Evolutionary conservation across 2,888 invertebrate genomes (phyloP).

Genomic region (Nymphalis urticae): DNA sequence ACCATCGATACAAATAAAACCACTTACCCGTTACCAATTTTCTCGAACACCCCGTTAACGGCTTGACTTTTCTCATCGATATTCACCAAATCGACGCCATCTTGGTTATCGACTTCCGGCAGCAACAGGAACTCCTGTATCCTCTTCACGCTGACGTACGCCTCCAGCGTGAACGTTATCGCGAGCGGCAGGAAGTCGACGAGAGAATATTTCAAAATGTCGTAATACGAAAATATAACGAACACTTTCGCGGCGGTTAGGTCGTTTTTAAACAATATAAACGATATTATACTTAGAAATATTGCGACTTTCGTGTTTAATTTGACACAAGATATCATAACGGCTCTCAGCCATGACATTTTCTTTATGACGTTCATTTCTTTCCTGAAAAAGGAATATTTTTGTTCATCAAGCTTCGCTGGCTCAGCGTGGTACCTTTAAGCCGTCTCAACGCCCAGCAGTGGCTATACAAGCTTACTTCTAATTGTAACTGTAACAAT

Average conservation of each 20-base stretch:
- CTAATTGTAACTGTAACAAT: too few species aligned
- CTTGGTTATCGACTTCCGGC: constrained; percentile 65
- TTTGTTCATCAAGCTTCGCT: neutral
- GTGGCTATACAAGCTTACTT: neutral
- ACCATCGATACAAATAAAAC: neutral
- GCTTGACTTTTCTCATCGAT: constrained; percentile 58
- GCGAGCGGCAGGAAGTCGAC: constrained; percentile 91
- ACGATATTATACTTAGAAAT: constrained; percentile 87
- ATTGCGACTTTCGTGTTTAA: constrained; percentile 90
- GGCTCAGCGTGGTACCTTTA: neutral
- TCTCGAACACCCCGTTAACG: constrained; percentile 65
- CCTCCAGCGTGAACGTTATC: constrained; percentile 88
- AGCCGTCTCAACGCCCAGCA: too few species aligned
- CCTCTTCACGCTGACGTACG: constrained; percentile 86
- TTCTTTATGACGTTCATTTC: constrained; percentile 86
- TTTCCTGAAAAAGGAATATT: constrained; percentile 68
- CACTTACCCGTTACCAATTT: constrained; percentile 74
- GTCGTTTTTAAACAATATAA: constrained; percentile 83
- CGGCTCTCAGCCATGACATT: constrained; percentile 85
- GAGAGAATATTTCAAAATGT: constrained; percentile 88
- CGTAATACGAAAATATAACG: constrained; percentile 90
- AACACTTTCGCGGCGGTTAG: constrained; percentile 89
- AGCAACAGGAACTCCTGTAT: constrained; percentile 84
- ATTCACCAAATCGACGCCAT: constrained; percentile 60
- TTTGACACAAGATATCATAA: constrained; percentile 86